Percentiles rank a stretch among this genome's conserved stretches.
These are phyloP conservation scores for Hoplias malabaricus DNA, from an alignment of 2,113 vertebrate genomes.

Conservation along the genomic window DNA sequence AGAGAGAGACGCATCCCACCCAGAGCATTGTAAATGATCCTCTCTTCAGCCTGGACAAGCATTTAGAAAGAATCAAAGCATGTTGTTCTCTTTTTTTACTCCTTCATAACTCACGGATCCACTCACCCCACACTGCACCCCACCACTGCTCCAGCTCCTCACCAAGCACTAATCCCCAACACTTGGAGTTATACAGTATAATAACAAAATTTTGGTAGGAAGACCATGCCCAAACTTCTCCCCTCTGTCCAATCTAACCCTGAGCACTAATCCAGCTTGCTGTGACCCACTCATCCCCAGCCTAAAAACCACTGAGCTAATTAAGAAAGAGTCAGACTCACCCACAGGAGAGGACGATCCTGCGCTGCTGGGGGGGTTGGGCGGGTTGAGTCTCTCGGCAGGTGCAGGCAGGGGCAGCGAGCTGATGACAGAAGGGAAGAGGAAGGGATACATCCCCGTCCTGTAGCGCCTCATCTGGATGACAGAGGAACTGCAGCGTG, in stretches of 20 bases:
- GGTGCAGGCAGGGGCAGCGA: constrained; percentile 80
- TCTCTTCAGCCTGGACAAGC: neutral
- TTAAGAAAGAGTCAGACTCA: constrained; percentile 69
- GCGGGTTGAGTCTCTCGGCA: constrained; percentile 80
- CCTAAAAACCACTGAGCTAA: neutral
- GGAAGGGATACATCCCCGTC: constrained; percentile 82
- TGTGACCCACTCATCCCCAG: no score
- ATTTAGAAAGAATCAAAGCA: no score
- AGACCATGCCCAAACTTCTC: no score
- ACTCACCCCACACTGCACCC: no score
- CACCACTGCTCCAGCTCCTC: neutral
- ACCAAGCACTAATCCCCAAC: no score
- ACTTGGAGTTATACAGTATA: no score
- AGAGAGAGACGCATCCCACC: neutral
- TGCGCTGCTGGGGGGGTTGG: constrained; percentile 80
- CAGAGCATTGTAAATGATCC: neutral
- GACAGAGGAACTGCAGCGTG: constrained; percentile 82
- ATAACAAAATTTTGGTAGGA: no score
- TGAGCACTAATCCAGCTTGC: no score
- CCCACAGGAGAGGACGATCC: constrained; percentile 88
- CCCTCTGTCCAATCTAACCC: no score
- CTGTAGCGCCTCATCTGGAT: constrained; percentile 91
- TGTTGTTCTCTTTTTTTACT: no score
- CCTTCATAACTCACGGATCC: no score
- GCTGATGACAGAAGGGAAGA: constrained; percentile 89